Evolutionary conservation across 2,888 invertebrate species (phyloP), one percentile per base, ranked within the genome.

Genomic region (Idaea aversata): DNA sequence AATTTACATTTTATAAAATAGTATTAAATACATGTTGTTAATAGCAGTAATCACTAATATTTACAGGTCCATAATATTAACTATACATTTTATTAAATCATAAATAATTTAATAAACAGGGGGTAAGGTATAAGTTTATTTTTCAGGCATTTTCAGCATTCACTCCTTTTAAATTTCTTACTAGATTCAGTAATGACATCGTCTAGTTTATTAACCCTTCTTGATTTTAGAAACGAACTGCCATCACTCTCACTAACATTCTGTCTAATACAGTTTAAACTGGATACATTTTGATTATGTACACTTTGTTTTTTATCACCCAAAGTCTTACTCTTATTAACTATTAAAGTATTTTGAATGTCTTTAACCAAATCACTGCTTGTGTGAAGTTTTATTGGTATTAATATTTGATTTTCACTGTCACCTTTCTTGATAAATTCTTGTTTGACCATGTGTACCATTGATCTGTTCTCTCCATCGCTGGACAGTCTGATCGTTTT

Each of bases 251-350:
- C 92, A 87, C 86, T 84, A 74, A 87, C 78, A 78, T 76, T 90
- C 78, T 90, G 91, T 76, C 92, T 84, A 79, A 91, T 82, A 84
- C 88, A 91, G 81, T 91, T 91, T 70, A 88, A 76, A 85, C 77
- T 90, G 79, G 92, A 83, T 82, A 90, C 86, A 86, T 86, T 92
- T 81, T 91, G 91, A 88, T 89, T 92, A 86, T 92, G 86, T 84
- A 92, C 87, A 88, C 88, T 83, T 80, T 91, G 86, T 82, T 91
- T 93, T 89, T 93, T 93, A 84, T 93, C 93, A 90, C 88, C 84
- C 74, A 90, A 78, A 75, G 79, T 88, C 85, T 91, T 88, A 84
- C 85, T 92, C 84, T 91, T 93, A 88, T 89, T 92, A 79, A 86
- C 88, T 87, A 93, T 85, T 83, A 91, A 84, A 68, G 90, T 87